Percentiles rank a stretch among this genome's conserved stretches.
These are phyloP conservation scores for Adrianichthys oophorus DNA, from an alignment of 2,797 vertebrate species.

Conservation along the genomic window DNA sequence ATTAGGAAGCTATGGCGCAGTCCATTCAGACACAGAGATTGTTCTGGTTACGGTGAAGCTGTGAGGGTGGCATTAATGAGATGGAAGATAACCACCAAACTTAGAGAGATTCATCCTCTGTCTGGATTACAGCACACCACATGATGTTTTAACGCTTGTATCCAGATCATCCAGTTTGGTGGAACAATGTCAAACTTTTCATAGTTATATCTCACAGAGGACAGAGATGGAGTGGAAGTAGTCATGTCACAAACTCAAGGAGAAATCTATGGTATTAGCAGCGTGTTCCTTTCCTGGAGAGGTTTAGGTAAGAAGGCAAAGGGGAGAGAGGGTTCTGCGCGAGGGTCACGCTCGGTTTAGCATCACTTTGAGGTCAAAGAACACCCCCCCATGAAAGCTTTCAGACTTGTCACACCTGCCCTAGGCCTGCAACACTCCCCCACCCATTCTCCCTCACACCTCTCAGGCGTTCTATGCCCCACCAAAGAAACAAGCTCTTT, in stretches of 20 bases:
- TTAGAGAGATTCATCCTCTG: background rate
- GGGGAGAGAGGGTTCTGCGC: constrained; percentile 43
- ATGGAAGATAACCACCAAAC: background rate
- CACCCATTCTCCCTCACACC: constrained; percentile 4
- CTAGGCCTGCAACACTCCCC: constrained; percentile 58
- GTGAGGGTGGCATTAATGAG: background rate
- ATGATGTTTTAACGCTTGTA: background rate
- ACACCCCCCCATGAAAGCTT: constrained; percentile 72
- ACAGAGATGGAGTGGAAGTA: constrained; percentile 24
- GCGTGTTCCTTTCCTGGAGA: constrained; percentile 37
- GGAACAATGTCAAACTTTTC: constrained; percentile 8
- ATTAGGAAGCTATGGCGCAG: background rate
- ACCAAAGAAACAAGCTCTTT: constrained; percentile 27
- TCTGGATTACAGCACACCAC: background rate
- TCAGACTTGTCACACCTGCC: constrained; percentile 79
- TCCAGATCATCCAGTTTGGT: background rate
- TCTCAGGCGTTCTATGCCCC: background rate
- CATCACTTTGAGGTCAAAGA: constrained; percentile 62
- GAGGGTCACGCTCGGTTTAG: constrained; percentile 72
- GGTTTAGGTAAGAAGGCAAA: constrained; percentile 27
- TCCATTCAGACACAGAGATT: background rate
- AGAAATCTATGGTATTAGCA: constrained; percentile 31
- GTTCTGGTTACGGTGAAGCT: background rate
- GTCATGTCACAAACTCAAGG: constrained; percentile 23
- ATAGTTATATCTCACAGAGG: background rate